phyloP scores from a whole-genome alignment of 1,140 invertebrate genomes.

The Mactra quadrangularis region DNA sequence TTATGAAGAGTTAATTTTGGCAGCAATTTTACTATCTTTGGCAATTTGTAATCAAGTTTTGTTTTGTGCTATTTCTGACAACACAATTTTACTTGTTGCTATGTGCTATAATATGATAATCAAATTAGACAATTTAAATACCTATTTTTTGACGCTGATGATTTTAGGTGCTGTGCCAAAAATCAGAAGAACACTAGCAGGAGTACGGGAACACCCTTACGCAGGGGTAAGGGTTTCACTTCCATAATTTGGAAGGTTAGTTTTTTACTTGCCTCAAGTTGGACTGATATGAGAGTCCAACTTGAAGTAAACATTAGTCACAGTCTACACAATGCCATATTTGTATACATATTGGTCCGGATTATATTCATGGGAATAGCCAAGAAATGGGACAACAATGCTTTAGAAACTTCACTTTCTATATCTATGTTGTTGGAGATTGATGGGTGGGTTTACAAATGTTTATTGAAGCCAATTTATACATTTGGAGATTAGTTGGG shows the following conservation, averaged over 20 bases:
- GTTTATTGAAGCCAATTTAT: no score
- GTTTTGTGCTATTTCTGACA: conserved; percentile 1
- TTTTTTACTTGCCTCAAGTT: conserved; percentile 56
- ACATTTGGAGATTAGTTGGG: no score
- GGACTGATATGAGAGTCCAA: conserved; percentile 33
- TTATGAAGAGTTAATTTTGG: no score
- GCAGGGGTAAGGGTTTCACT: conserved; percentile 77
- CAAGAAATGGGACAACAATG: no score
- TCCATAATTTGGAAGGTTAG: conserved; percentile 77
- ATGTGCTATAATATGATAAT: conserved; percentile 8
- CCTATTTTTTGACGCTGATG: conserved; percentile 54
- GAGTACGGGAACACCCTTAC: conserved; percentile 79
- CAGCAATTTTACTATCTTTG: no score
- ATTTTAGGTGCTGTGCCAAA: conserved; percentile 79
- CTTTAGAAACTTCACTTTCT: no score
- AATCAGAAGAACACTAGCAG: conserved; percentile 75
- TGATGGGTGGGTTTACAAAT: no score
- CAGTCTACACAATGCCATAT: no score
- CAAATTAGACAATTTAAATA: conserved; percentile 45
- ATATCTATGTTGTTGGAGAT: no score
- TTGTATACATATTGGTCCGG: no score
- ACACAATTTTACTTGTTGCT: conserved; percentile 13
- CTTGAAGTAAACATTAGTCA: conserved; percentile 37
- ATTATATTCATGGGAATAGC: no score
- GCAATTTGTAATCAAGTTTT: no score